Base-by-base conservation (phyloP, 92 coral and sea anemone genomes). In the Paragorgia papillata region DNA sequence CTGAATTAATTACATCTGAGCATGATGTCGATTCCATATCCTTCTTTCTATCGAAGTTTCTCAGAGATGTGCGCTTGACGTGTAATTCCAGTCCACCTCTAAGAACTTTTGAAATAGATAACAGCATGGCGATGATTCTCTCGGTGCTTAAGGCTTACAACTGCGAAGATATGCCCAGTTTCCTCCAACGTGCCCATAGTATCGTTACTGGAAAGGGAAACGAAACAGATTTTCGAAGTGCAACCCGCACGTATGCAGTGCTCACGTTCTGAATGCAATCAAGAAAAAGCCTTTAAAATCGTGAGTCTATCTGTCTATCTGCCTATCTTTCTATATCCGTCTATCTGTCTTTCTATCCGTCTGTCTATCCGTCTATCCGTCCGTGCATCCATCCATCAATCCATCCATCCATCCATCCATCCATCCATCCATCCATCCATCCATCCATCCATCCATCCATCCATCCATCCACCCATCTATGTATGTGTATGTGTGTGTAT, bases 101-200 rank as follows among this genome's bases (percentile, higher is more conserved):
- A 5, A 5, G 9, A 19, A 51, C 7, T 19, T 51, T 51, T 3
- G 58, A 51, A 51, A 22, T 51, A 3, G 58, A 51, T 22, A 51
- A 51, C 58, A 51, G 58, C 26, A 51, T 51, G 58, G 58, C 58
- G 17, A 51, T 51, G 58, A 51, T 51, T 51, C 26, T 51, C 4
- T 6, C 58, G 20, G 58, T 51, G 7, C 19, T 51, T 3, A 51
- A 51, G 17, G 58, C 58, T 5, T 51, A 51, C 58, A 51, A 17
- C 58, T 51, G 20, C 7, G 19, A 51, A 19, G 7, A 17, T 6
- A 17, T 5, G 58, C 7, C 6, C 6, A 4, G 4, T 5, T 51
- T 51, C 17, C 58, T 51, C 8, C 20, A 17, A 22, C 58, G 58
- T 17, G 19, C 8, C 19, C 58, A 51, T 51, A 7, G 58, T 22